Conservation (phyloP, 2,888 invertebrate genomes). For the Oscheius myriophilus region DNA sequence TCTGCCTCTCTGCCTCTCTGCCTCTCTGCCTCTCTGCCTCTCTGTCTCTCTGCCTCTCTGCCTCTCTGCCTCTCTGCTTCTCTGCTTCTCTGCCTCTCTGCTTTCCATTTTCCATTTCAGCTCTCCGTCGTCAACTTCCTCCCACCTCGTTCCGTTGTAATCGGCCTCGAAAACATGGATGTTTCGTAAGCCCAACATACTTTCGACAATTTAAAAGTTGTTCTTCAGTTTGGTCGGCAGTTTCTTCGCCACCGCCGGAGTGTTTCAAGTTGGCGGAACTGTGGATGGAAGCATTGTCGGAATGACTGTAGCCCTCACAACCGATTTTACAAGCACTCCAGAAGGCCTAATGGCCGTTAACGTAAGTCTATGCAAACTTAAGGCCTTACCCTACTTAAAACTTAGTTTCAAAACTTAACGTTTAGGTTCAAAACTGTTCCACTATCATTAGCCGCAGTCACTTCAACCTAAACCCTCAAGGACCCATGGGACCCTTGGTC, state of each 20-base stretch:
- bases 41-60: no score
- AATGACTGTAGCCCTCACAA: constrained; percentile 61
- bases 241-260: constrained; percentile 50
- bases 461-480: constrained; percentile 61
- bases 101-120: constrained; percentile 18
- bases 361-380: constrained; percentile 27
- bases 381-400: not conserved
- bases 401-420: not conserved
- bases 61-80: no score
- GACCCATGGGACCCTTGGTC: constrained; percentile 62
- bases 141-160: constrained; percentile 59
- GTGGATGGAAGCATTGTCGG: constrained; percentile 60
- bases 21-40: no score
- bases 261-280: constrained; percentile 45
- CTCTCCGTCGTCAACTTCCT: constrained; percentile 63
- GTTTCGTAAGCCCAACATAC: constrained; percentile 48
- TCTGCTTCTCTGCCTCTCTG: no score
- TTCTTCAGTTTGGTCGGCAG: constrained; percentile 45
- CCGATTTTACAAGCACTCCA: constrained; percentile 51
- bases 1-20: no score
- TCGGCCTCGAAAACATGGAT: constrained; percentile 63
- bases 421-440: constrained; percentile 62
- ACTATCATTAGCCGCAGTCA: constrained; percentile 61
- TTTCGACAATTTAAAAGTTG: not conserved
- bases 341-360: constrained; percentile 62